Base-by-base conservation (phyloP, 2,888 invertebrate species). In the Drosophila kokeensis region DNA sequence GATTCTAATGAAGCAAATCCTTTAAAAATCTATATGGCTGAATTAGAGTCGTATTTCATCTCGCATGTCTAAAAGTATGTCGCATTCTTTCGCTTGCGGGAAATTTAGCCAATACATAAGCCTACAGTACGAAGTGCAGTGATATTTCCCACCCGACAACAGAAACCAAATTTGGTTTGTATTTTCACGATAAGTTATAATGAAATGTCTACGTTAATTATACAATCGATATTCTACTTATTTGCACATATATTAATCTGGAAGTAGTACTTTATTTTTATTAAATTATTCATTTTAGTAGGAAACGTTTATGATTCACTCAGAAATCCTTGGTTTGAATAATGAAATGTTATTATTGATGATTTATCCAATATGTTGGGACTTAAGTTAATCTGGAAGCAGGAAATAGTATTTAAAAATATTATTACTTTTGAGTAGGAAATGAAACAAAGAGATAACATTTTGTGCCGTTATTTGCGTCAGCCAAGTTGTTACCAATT, bases 401-500 rank as follows among this genome's bases (percentile, higher is more conserved):
- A 27, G 55, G 1, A 38, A 38, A 21, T 45, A 21, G n/a, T 24
- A 11, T 13, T 18, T 27, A n/a, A 27, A 13, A 11, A 21, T 21
- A 11, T 45, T 42, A 13, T 21, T 21, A 45, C n/a, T 13, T 45
- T 45, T 45, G 45, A 45, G 45, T 8, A 4, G 45, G 45, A 45
- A 45, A 15, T 4, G 15, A 21, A 13, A 3, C 2, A 45, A 45
- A 45, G 24, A 13, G 36, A 32, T 1, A 34, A 7, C 1, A 58
- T 29, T 42, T 11, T 50, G 42, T 59, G 32, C 30, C 32, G 10
- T 21, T 61, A 55, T n/a, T 27, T 60, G 49, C 21, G 15, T 70
- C 57, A 52, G 38, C 11, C 49, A 76, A 55, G 36, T 49, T 49
- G 55, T 70, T 64, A 21, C n/a, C 21, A 27, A 64, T 55, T 81